Percentiles rank a stretch among this genome's conserved stretches.
These are phyloP conservation scores for Ptychobarbus kaznakovi DNA, from an alignment of 2,797 vertebrate species.

Conservation along the genomic window DNA sequence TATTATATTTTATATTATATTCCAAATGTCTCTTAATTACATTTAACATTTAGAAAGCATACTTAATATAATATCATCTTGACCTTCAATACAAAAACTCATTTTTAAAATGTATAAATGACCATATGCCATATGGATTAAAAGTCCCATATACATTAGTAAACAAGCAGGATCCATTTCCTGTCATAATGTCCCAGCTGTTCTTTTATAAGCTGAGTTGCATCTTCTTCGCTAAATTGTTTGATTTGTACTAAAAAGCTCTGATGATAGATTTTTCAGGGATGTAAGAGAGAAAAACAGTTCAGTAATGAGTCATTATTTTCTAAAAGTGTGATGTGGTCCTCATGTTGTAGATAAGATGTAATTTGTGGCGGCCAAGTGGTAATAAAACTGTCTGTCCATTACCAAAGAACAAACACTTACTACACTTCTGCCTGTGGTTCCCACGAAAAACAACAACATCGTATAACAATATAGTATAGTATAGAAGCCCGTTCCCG, in stretches of 20 bases:
- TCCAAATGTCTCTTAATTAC: background rate
- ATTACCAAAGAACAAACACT: conserved; percentile 43
- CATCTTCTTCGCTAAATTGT: conserved; percentile 50
- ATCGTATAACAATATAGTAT: background rate
- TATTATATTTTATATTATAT: background rate
- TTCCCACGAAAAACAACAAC: background rate
- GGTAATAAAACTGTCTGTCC: conserved; percentile 36
- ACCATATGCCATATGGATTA: conserved; percentile 20
- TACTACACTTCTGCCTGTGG: background rate
- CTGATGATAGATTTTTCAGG: conserved; percentile 38
- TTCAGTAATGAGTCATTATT: conserved; percentile 58
- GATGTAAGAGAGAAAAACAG: conserved; percentile 44
- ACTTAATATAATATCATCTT: background rate
- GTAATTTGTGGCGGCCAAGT: conserved; percentile 38
- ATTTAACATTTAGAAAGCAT: background rate
- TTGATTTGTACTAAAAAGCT: conserved; percentile 57
- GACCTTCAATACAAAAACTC: background rate
- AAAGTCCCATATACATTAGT: conserved; percentile 15
- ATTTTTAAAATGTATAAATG: conserved; percentile 13
- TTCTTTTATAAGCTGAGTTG: conserved; percentile 33
- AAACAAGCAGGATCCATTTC: conserved; percentile 34
- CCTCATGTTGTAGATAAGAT: conserved; percentile 41
- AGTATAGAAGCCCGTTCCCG: background rate
- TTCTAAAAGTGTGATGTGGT: conserved; percentile 51
- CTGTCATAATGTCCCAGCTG: conserved; percentile 35